Percentiles rank a stretch among this genome's conserved stretches.
phyloP scores from a whole-genome alignment of 2,888 invertebrate species.

The Mesochorus sp. region DNA sequence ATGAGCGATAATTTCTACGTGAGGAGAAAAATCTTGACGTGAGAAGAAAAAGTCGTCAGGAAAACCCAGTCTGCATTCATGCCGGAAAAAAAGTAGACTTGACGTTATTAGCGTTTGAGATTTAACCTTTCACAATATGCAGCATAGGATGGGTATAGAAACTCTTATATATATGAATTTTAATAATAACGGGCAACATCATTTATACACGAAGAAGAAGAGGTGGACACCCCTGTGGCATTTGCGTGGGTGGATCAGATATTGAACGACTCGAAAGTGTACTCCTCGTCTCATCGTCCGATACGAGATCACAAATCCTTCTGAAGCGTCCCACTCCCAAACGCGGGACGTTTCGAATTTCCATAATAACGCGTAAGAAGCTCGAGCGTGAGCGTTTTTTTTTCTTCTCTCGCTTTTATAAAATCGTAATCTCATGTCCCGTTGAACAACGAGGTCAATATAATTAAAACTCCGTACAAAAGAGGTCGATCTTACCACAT shows the following conservation, averaged over 20 bases:
- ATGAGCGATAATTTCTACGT: too few relatives aligned
- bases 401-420: not conserved
- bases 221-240: not conserved
- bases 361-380: slow-evolving; percentile 21
- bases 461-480: slow-evolving; percentile 16
- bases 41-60: too few relatives aligned
- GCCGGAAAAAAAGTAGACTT: too few relatives aligned
- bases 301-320: slow-evolving; percentile 15
- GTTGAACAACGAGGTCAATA: slow-evolving; percentile 41
- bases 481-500: slow-evolving; percentile 3
- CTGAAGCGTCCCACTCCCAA: slow-evolving; percentile 28
- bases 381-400: slow-evolving; percentile 27
- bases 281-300: slow-evolving; percentile 17
- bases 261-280: too few relatives aligned
- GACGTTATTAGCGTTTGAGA: too few relatives aligned
- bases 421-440: slow-evolving; percentile 2
- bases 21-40: too few relatives aligned
- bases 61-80: too few relatives aligned
- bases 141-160: too few relatives aligned
- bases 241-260: slow-evolving; percentile 32
- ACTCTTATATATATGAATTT: too few relatives aligned
- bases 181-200: too few relatives aligned
- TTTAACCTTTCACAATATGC: too few relatives aligned
- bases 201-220: too few relatives aligned
- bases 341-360: slow-evolving; percentile 15